Conservation (phyloP, 2,888 invertebrate genomes). For the Ochropleura plecta region DNA sequence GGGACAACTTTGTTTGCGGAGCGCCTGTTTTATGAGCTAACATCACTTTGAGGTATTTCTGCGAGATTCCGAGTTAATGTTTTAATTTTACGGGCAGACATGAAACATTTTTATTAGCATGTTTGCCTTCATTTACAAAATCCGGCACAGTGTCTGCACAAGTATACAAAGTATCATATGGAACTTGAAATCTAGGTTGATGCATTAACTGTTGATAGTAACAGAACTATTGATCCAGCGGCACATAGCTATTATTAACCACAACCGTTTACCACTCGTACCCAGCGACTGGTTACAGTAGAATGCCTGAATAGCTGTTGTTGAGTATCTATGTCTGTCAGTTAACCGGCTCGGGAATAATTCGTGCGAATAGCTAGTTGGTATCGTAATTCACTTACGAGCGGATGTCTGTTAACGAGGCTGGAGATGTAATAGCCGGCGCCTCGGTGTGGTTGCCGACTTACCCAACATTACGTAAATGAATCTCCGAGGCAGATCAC, state of each 20-base stretch:
- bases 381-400: slow-evolving; percentile 79
- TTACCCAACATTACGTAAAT: slow-evolving; percentile 82
- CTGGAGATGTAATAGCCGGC: slow-evolving; percentile 73
- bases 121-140: slow-evolving; percentile 19
- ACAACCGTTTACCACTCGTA: slow-evolving; percentile 36
- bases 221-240: slow-evolving; percentile 38
- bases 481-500: slow-evolving; percentile 75
- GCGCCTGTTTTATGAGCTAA: slow-evolving; percentile 51
- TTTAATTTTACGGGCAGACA: slow-evolving; percentile 52
- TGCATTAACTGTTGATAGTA: slow-evolving; percentile 38
- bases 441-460: slow-evolving; percentile 75
- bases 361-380: slow-evolving; percentile 68
- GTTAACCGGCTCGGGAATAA: slow-evolving; percentile 64
- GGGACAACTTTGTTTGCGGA: slow-evolving; percentile 26
- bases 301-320: slow-evolving; percentile 40
- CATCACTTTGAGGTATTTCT: slow-evolving; percentile 54
- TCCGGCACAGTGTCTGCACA: background rate
- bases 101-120: slow-evolving; percentile 34
- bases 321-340: slow-evolving; percentile 55
- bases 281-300: slow-evolving; percentile 26
- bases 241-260: slow-evolving; percentile 40
- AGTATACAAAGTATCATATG: background rate
- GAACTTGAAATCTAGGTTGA: slow-evolving; percentile 6
- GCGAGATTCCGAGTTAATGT: slow-evolving; percentile 27
- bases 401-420: slow-evolving; percentile 76